These are phyloP conservation scores for Agrochola lychnidis DNA, from an alignment of 2,888 invertebrate species.

Conservation along the genomic window DNA sequence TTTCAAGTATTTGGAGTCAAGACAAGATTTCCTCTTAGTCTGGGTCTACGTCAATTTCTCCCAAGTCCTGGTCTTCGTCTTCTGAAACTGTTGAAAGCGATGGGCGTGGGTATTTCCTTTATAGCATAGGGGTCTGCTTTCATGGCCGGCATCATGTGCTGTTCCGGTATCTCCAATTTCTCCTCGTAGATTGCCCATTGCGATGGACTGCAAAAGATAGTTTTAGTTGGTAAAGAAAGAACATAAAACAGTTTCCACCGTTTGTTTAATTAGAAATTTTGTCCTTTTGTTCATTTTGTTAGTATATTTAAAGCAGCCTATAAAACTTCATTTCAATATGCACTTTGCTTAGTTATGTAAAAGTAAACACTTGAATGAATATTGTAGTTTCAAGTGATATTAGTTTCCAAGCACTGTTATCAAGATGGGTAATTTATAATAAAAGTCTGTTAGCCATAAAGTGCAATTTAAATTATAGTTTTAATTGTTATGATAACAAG, in stretches of 20 bases:
- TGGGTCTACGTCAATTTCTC: constrained; percentile 38
- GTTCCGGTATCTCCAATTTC: constrained; percentile 79
- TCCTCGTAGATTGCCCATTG: constrained; percentile 88
- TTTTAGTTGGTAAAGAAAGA: background rate
- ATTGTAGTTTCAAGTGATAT: background rate
- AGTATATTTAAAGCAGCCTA: background rate
- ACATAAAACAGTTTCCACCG: background rate
- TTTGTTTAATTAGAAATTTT: background rate
- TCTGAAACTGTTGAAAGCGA: constrained; percentile 75
- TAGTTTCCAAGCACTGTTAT: constrained; percentile 1
- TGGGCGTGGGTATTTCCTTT: constrained; percentile 85
- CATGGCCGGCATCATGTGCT: constrained; percentile 81
- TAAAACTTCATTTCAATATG: background rate
- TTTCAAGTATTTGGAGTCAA: constrained; percentile 41
- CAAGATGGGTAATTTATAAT: background rate
- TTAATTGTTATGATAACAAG: background rate
- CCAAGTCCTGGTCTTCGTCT: constrained; percentile 75
- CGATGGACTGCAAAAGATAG: constrained; percentile 77
- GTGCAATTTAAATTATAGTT: background rate
- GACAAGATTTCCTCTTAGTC: constrained; percentile 34
- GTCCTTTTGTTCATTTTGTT: background rate
- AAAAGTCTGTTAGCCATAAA: background rate
- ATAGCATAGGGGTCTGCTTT: constrained; percentile 84
- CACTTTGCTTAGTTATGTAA: background rate
- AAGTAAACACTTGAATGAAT: background rate